phyloP scores from a whole-genome alignment of 1,140 invertebrate genomes.

The Nixonia krombeini region DNA sequence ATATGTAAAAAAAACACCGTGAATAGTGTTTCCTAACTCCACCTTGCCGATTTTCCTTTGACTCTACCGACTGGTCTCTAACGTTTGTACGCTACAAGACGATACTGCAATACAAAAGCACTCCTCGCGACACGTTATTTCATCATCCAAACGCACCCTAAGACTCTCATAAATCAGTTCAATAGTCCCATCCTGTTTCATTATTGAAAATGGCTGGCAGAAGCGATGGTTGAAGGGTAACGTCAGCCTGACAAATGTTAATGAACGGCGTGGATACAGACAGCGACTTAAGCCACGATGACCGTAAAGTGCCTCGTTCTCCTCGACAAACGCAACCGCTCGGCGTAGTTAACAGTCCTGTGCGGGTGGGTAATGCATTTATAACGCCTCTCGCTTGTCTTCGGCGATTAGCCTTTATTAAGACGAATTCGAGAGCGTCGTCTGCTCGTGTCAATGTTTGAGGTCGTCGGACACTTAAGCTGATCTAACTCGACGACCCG shows the following conservation, averaged over 20 bases:
- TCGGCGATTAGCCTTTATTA: slow-evolving; percentile 37
- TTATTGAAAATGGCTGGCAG: not conserved
- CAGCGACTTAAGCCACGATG: not conserved
- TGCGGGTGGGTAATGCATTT: slow-evolving; percentile 45
- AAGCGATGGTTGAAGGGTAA: not conserved
- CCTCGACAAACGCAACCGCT: slow-evolving; percentile 16
- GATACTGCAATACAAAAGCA: no score
- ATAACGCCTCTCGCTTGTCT: slow-evolving; percentile 36
- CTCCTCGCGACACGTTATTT: not conserved
- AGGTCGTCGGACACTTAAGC: no score
- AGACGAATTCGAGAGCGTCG: slow-evolving; percentile 23
- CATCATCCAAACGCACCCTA: not conserved
- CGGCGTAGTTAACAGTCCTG: no score
- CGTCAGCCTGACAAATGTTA: not conserved
- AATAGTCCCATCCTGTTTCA: slow-evolving; percentile 5
- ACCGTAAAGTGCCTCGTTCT: slow-evolving; percentile 6
- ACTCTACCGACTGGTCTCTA: no score
- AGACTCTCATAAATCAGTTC: not conserved
- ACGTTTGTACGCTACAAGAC: not conserved
- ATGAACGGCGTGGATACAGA: no score
- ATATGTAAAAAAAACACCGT: no score
- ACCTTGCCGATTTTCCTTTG: no score
- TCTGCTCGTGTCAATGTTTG: no score
- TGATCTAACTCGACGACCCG: no score
- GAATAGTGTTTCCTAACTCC: no score